Percentiles rank a stretch among this genome's conserved stretches.
phyloP scores from a whole-genome alignment of 2,888 invertebrate genomes.

The Dexiosoma caninum region DNA sequence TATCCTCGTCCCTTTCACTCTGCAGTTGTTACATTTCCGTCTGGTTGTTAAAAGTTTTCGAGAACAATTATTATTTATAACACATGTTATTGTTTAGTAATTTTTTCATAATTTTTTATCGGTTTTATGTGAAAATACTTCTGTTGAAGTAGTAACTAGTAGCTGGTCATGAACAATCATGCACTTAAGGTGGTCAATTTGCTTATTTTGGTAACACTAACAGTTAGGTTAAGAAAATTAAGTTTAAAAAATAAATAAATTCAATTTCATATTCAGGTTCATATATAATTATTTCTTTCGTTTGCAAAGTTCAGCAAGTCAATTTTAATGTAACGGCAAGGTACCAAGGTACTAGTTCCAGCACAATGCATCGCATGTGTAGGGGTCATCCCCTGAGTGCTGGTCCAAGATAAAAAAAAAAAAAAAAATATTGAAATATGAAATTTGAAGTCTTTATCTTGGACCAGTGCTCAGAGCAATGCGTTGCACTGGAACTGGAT shows the following conservation, averaged over 20 bases:
- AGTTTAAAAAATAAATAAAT: too few species aligned
- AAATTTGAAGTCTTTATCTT: too few species aligned
- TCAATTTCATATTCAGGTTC: too few species aligned
- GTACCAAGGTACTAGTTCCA: too few species aligned
- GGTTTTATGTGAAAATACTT: not conserved
- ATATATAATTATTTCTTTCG: not conserved
- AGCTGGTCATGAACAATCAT: not conserved
- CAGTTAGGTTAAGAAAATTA: not conserved
- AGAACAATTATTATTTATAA: conserved; percentile 75
- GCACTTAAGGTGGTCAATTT: not conserved
- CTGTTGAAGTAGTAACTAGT: not conserved
- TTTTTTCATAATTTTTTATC: conserved; percentile 28
- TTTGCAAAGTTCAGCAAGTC: not conserved
- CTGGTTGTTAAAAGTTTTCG: conserved; percentile 53
- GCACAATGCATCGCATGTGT: too few species aligned
- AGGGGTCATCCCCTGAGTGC: too few species aligned
- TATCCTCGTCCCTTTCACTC: not conserved
- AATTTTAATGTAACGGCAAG: too few species aligned
- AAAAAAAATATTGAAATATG: too few species aligned
- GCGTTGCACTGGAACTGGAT: too few species aligned
- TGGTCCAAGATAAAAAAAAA: too few species aligned
- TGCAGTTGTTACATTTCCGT: not conserved
- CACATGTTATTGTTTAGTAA: conserved; percentile 70
- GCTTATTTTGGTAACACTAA: not conserved
- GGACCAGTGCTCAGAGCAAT: too few species aligned